Conservation (phyloP, 2,113 vertebrate species). For the Clarias batrachus region DNA sequence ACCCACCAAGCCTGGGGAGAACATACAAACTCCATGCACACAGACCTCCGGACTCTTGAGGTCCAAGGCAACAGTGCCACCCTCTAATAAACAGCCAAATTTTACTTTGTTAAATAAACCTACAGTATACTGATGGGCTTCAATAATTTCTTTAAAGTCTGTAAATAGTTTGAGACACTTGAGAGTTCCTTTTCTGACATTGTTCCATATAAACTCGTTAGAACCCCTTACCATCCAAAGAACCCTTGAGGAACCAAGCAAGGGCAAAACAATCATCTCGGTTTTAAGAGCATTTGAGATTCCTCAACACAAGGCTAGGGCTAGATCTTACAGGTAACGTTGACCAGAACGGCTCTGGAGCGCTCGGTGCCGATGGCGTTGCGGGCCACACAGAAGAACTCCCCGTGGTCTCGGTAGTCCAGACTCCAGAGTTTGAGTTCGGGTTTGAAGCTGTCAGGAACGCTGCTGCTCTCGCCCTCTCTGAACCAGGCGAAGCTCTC, state of each 20-base stretch:
- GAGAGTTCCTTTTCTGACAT: background rate
- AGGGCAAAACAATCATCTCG: background rate
- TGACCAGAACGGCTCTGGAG: constrained; percentile 68
- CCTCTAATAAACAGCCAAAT: background rate
- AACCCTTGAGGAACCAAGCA: background rate
- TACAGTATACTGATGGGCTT: background rate
- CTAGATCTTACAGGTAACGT: constrained; percentile 68
- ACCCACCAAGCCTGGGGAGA: too few species aligned
- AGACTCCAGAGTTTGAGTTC: constrained; percentile 67
- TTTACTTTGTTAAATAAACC: background rate
- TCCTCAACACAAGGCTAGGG: background rate
- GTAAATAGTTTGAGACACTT: background rate
- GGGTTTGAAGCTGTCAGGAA: constrained; percentile 73
- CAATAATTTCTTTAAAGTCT: background rate
- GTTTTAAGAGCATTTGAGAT: background rate
- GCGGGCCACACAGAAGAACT: constrained; percentile 73
- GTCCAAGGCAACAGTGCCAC: too few species aligned
- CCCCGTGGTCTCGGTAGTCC: constrained; percentile 67
- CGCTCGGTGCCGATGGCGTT: constrained; percentile 73
- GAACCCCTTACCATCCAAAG: background rate
- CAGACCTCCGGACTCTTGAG: too few species aligned
- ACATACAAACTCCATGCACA: too few species aligned
- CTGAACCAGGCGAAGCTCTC: constrained; percentile 78
- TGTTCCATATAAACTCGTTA: background rate
- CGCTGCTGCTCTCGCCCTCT: constrained; percentile 72